Conservation (phyloP, 2,888 invertebrate species). For the Protodeltote pygarga region DNA sequence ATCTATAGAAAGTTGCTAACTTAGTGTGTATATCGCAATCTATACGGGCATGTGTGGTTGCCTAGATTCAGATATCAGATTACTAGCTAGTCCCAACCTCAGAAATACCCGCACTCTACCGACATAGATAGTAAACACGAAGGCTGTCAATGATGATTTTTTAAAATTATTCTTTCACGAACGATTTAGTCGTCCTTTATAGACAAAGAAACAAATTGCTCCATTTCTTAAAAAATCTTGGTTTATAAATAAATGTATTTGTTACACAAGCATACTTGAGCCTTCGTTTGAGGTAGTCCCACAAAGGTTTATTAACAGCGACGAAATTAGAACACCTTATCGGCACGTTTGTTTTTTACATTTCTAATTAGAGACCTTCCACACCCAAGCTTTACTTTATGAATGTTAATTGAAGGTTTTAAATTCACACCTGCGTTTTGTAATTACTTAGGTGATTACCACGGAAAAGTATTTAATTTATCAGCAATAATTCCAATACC, state of each 20-base stretch:
- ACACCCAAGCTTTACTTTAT: slow-evolving; percentile 38
- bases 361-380: slow-evolving; percentile 54
- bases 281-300: slow-evolving; percentile 22
- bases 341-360: slow-evolving; percentile 54
- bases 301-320: slow-evolving; percentile 33
- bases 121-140: too few relatives aligned
- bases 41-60: slow-evolving; percentile 13
- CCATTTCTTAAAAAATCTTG: slow-evolving; percentile 19
- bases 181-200: slow-evolving; percentile 7
- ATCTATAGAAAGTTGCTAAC: slow-evolving; percentile 16
- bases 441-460: slow-evolving; percentile 44
- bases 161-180: slow-evolving; percentile 5
- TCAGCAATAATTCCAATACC: slow-evolving; percentile 32
- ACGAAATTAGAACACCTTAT: slow-evolving; percentile 53
- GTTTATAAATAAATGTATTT: slow-evolving; percentile 18
- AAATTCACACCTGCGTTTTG: slow-evolving; percentile 46
- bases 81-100: slow-evolving; percentile 7
- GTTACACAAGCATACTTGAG: slow-evolving; percentile 20
- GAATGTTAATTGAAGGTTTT: slow-evolving; percentile 51
- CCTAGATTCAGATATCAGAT: slow-evolving; percentile 29
- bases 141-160: slow-evolving; percentile 10
- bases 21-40: slow-evolving; percentile 6
- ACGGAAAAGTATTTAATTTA: slow-evolving; percentile 40
- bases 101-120: not conserved
- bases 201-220: slow-evolving; percentile 22